phyloP scores from a whole-genome alignment of 1,140 invertebrate species.

The Zaprionus ghesquierei region DNA sequence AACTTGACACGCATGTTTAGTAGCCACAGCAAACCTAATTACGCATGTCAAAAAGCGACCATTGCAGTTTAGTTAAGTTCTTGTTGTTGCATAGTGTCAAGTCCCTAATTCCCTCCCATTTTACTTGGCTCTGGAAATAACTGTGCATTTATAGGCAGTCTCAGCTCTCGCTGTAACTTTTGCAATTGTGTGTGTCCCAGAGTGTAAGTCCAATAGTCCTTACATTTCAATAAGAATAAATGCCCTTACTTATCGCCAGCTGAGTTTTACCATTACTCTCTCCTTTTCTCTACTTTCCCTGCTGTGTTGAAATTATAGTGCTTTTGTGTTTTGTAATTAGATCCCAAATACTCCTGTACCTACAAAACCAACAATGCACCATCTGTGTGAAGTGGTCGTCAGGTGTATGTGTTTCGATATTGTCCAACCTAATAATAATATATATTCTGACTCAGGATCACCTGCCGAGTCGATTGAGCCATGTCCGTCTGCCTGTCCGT shows the following conservation, averaged over 20 bases:
- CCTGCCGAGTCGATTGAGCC: too few relatives aligned
- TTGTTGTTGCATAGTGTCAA: not conserved
- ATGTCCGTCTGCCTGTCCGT: too few relatives aligned
- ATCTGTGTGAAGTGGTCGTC: too few relatives aligned
- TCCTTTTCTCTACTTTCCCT: too few relatives aligned
- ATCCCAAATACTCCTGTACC: too few relatives aligned
- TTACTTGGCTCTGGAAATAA: constrained; percentile 5
- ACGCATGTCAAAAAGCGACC: constrained; percentile 66
- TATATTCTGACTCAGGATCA: too few relatives aligned
- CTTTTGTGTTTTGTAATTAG: too few relatives aligned
- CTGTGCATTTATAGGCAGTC: constrained; percentile 47
- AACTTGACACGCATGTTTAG: constrained; percentile 80
- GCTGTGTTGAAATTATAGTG: too few relatives aligned
- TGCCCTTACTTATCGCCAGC: constrained; percentile 12
- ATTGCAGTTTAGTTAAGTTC: constrained; percentile 31
- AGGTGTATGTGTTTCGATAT: too few relatives aligned
- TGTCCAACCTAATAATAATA: too few relatives aligned
- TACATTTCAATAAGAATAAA: constrained; percentile 55
- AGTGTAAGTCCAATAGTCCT: not conserved
- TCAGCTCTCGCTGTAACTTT: constrained; percentile 13
- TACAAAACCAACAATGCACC: too few relatives aligned
- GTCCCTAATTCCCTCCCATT: not conserved
- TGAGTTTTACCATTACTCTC: not conserved
- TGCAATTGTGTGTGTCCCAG: constrained; percentile 1
- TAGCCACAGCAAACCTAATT: constrained; percentile 77